Conservation (phyloP, 2,113 vertebrate genomes). For the Rhipidura dahli region DNA sequence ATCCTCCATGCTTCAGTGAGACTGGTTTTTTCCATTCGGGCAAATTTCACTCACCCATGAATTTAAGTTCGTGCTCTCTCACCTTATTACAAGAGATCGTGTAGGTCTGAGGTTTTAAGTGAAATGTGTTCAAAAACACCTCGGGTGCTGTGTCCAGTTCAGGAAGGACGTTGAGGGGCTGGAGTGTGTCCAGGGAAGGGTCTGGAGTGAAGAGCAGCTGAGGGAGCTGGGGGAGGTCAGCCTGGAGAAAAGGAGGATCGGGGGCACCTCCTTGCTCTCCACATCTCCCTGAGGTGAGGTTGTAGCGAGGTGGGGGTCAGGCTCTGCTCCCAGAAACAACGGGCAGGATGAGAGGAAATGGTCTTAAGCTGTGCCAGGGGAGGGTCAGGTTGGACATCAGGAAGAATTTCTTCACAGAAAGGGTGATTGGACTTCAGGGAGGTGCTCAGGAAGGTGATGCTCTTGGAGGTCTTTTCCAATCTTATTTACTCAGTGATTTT, state of each 20-base stretch:
- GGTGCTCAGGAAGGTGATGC: background rate
- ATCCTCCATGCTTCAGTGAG: background rate
- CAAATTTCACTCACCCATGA: background rate
- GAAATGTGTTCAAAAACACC: background rate
- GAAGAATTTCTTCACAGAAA: background rate
- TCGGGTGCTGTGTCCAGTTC: background rate
- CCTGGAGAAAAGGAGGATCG: background rate
- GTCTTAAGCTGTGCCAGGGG: background rate
- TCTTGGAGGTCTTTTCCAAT: background rate
- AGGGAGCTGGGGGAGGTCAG: rapidly evolving
- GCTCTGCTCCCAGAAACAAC: background rate
- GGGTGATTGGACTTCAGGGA: rapidly evolving
- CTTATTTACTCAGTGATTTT: background rate
- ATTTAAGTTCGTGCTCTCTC: background rate
- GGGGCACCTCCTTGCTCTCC: background rate
- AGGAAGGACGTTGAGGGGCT: background rate
- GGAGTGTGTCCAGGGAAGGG: rapidly evolving
- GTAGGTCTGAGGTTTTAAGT: background rate
- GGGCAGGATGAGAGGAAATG: background rate
- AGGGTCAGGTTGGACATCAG: background rate
- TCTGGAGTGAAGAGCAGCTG: background rate
- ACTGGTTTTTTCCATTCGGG: background rate
- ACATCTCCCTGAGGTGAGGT: background rate
- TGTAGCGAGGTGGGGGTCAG: rapidly evolving
- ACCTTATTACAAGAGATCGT: background rate